phyloP scores from a whole-genome alignment of 2,888 invertebrate genomes.

The Latrodectus elegans region DNA sequence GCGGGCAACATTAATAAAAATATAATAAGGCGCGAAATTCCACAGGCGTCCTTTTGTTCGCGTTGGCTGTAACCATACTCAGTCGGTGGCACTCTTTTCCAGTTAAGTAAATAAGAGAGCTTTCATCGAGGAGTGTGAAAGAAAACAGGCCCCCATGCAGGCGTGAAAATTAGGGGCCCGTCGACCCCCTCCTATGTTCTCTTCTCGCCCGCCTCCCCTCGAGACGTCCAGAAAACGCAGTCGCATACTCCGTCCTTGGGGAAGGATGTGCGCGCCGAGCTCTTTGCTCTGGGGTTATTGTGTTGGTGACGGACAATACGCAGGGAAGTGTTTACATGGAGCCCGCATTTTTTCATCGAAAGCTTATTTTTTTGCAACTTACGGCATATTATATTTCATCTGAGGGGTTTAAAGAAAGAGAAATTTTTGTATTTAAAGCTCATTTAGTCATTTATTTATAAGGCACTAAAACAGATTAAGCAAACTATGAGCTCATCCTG shows the following conservation, averaged over 20 bases:
- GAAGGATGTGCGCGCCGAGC: neutral
- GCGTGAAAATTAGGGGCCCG: constrained; percentile 49
- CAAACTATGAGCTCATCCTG: no score
- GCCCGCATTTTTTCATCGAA: no score
- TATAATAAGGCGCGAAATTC: neutral
- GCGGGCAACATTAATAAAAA: constrained; percentile 1
- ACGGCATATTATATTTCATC: no score
- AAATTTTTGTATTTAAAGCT: no score
- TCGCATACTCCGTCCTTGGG: neutral
- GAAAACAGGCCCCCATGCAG: constrained; percentile 37
- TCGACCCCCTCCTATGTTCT: constrained; percentile 55
- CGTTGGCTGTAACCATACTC: constrained; percentile 39
- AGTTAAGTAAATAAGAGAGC: constrained; percentile 63
- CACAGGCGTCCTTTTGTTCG: neutral
- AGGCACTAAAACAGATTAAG: no score
- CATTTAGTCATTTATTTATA: no score
- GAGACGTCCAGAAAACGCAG: constrained; percentile 31
- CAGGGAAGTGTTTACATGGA: no score
- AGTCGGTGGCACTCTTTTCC: constrained; percentile 51
- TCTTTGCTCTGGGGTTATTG: no score
- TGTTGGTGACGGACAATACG: no score
- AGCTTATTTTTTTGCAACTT: no score
- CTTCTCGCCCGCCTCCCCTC: constrained; percentile 23
- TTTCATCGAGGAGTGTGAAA: constrained; percentile 29
- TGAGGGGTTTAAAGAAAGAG: no score